These are phyloP conservation scores for Anthoptus insignis DNA, from an alignment of 2,888 invertebrate species.

Conservation along the genomic window DNA sequence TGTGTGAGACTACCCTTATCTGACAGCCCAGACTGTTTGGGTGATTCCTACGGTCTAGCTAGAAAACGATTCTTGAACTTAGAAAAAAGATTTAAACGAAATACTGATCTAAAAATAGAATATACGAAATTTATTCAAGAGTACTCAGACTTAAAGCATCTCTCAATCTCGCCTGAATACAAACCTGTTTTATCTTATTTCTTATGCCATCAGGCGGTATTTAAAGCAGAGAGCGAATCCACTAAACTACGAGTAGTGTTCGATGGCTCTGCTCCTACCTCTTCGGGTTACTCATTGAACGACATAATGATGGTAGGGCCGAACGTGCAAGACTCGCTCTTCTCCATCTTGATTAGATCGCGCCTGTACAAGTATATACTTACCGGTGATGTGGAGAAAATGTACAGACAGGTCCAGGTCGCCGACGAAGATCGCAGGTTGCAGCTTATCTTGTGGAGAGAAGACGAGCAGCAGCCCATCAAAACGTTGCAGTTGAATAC, in stretches of 20 bases:
- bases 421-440: constrained; percentile 9
- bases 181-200: constrained; percentile 45
- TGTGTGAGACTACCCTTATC: neutral
- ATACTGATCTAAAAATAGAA: constrained; percentile 17
- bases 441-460: constrained; percentile 35
- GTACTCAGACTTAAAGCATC: constrained; percentile 28
- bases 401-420: constrained; percentile 26
- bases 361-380: constrained; percentile 21
- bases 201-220: constrained; percentile 61
- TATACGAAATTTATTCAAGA: constrained; percentile 40
- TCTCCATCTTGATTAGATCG: constrained; percentile 11
- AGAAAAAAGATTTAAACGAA: neutral
- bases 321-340: constrained; percentile 56
- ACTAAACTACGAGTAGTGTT: constrained; percentile 58
- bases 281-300: constrained; percentile 56
- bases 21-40: neutral
- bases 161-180: neutral
- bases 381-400: constrained; percentile 26
- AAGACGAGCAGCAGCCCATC: constrained; percentile 17
- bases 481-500: constrained; percentile 18
- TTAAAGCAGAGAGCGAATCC: constrained; percentile 53
- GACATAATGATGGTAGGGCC: constrained; percentile 53
- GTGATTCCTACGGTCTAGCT: neutral
- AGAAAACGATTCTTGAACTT: neutral
- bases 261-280: constrained; percentile 53